Evolutionary conservation across 2,888 invertebrate genomes (phyloP), one percentile per base, ranked within the genome.

Genomic region (Hesperia comma): DNA sequence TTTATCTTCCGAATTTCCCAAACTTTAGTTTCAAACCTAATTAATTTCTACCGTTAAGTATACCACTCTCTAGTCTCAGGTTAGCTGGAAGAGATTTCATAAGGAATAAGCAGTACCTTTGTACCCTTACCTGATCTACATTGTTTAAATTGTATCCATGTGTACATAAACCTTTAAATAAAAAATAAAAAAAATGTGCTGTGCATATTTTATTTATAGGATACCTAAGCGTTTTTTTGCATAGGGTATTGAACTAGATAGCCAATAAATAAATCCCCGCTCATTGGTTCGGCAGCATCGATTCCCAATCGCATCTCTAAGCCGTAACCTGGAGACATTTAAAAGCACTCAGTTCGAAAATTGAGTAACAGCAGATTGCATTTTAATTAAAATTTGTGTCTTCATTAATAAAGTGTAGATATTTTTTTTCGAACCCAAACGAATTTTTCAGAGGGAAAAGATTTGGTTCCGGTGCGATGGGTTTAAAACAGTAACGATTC

Each of bases 341-440:
- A 49, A 49, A 49, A 19, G 19, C 19, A 49, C 19, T 49, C 49
- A 19, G 19, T 49, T 19, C 10, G 19, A 49, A 49, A 49, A 49
- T 49, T 49, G 10, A 19, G 49, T 49, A 19, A 12, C 49, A 49
- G 49, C 19, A 17, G 19, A 49, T 19, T 19, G 17, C 19, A 49
- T 49, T 49, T 49, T 49, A 49, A 49, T 49, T 49, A 49, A 49
- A 49, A 19, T 49, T 49, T 49, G 19, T 49, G 12, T 10, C 46
- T 17, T 46, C 15, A 43, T 43, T 43, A 46, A 46, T 46, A 15
- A 43, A 43, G 15, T 43, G 43, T n/a, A 7, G 37, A 26, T 2
- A 14, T 43, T 43, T 43, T 6, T 15, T 46, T 15, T 46, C 15
- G 15, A 8, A 17, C 8, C 17, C 15, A 17, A 46, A 46, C 17